These are phyloP conservation scores for Rhaphigaster nebulosa DNA, from an alignment of 2,888 invertebrate species.

Conservation along the genomic window DNA sequence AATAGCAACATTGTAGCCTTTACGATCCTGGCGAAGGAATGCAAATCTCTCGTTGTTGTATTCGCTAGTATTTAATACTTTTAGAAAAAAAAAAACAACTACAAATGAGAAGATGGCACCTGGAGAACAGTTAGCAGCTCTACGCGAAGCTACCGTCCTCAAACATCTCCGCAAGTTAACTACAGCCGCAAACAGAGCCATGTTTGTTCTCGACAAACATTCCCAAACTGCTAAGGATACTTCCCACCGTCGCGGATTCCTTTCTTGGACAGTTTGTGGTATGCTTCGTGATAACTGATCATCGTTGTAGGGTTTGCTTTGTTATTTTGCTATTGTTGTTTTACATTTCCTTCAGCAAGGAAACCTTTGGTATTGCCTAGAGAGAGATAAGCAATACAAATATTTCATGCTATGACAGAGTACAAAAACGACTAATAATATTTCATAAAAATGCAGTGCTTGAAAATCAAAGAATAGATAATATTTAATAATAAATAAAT, in stretches of 20 bases:
- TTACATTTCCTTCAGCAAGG: not conserved
- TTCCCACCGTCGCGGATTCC: conserved; percentile 29
- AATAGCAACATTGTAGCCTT: not conserved
- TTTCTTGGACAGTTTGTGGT: not conserved
- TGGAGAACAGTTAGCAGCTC: not conserved
- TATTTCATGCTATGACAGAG: not conserved
- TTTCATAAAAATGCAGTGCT: too few species aligned
- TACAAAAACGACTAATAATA: too few species aligned
- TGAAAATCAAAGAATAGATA: too few species aligned
- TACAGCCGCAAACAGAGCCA: not conserved
- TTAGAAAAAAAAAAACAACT: not conserved
- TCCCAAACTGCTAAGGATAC: not conserved
- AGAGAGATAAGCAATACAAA: not conserved
- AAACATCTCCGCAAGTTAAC: conserved; percentile 6
- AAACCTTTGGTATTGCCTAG: not conserved
- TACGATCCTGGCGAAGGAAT: not conserved
- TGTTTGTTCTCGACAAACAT: not conserved
- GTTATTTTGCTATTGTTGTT: not conserved
- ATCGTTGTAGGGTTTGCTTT: not conserved
- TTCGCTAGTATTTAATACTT: conserved; percentile 13
- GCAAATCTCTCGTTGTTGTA: not conserved
- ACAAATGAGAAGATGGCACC: not conserved
- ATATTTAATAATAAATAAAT: too few species aligned
- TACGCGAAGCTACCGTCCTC: conserved; percentile 31
- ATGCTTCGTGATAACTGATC: not conserved